These are phyloP conservation scores for Microdon myrmicae DNA, from an alignment of 2,888 invertebrate species.

Conservation along the genomic window DNA sequence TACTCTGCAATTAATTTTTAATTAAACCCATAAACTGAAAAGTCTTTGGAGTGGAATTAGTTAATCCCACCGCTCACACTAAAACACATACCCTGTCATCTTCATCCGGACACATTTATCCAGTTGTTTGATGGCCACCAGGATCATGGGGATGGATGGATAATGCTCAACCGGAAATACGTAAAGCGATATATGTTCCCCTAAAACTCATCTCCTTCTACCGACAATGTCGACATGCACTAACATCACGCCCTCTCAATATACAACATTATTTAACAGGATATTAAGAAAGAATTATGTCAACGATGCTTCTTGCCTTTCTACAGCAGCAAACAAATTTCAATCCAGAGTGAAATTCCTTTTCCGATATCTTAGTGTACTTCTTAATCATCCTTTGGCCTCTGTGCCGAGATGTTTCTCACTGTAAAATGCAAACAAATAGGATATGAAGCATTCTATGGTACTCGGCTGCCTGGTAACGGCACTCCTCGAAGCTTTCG, in stretches of 20 bases:
- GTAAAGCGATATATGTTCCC: too few species aligned
- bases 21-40: conserved; percentile 49
- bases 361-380: conserved; percentile 9
- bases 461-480: conserved; percentile 2
- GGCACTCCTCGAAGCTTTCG: too few species aligned
- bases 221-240: too few species aligned
- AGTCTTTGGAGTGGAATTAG: conserved; percentile 45
- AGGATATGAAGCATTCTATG: conserved; percentile 4
- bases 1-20: conserved; percentile 50
- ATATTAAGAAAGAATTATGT: conserved; percentile 28
- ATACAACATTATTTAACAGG: too few species aligned
- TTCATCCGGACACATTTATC: background rate
- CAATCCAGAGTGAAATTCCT: conserved; percentile 9
- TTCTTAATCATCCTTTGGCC: conserved; percentile 1
- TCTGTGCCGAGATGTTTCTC: background rate
- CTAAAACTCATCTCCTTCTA: too few species aligned
- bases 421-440: conserved; percentile 25
- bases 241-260: too few species aligned
- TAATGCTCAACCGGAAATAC: too few species aligned
- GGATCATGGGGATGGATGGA: too few species aligned
- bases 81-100: background rate
- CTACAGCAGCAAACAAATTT: background rate
- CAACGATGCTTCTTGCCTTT: conserved; percentile 34
- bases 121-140: too few species aligned
- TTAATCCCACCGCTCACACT: conserved; percentile 19